Evolutionary conservation across 2,797 vertebrate species (phyloP).

Genomic region (Alca torda): DNA sequence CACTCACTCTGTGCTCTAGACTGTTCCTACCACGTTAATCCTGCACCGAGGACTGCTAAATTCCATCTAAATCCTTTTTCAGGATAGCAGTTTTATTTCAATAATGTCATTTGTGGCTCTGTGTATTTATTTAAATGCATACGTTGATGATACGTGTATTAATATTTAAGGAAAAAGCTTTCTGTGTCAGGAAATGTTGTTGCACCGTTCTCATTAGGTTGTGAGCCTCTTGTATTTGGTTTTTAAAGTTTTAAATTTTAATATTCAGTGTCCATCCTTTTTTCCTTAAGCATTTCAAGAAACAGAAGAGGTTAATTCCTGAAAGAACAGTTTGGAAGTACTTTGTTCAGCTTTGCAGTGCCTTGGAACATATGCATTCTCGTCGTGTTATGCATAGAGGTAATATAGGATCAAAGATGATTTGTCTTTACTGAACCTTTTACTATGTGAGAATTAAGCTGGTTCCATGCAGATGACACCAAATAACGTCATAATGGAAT

Average conservation of each 20-base stretch:
- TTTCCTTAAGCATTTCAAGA: conserved; percentile 93
- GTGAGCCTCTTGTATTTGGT: not conserved
- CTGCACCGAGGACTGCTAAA: not conserved
- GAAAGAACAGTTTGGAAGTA: conserved; percentile 99
- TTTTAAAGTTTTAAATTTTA: not conserved
- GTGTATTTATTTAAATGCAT: not conserved
- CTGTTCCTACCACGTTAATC: not conserved
- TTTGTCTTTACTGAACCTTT: not conserved
- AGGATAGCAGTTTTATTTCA: not conserved
- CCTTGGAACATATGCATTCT: conserved; percentile 97
- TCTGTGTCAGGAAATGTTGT: not conserved
- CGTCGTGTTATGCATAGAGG: conserved; percentile 98
- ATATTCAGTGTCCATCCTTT: not conserved
- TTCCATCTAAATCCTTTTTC: not conserved
- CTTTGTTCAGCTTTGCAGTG: conserved; percentile 98
- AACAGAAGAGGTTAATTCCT: conserved; percentile 95
- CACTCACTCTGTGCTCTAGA: not conserved
- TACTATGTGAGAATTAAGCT: not conserved
- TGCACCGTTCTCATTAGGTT: not conserved
- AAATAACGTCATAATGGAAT: not conserved
- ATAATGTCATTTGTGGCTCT: not conserved
- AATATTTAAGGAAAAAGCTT: not conserved
- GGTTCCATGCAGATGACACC: not conserved
- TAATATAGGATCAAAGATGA: conserved; percentile 58
- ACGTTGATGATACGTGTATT: not conserved